Percentiles rank a stretch among this genome's conserved stretches.
Evolutionary conservation across 1,140 invertebrate species (phyloP).

Genomic region (Aphelenchoides fujianensis): DNA sequence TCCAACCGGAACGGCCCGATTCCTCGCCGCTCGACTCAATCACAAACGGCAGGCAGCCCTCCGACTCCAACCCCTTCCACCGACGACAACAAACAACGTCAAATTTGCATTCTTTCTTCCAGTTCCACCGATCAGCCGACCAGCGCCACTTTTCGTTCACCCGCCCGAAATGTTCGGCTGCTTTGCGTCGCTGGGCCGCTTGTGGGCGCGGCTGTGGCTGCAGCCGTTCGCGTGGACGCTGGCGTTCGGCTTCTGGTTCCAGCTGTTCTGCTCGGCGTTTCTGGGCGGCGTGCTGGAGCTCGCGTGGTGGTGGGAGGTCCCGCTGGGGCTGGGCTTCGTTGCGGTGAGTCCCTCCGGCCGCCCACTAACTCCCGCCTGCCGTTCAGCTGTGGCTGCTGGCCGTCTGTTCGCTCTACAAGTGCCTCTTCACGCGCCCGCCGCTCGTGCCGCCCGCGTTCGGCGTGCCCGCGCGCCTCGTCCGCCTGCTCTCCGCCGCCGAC

Average conservation of each 20-base stretch:
- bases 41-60: too few relatives aligned
- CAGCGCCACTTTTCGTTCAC: too few relatives aligned
- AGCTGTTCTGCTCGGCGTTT: background rate
- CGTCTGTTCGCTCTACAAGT: background rate
- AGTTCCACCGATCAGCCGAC: too few relatives aligned
- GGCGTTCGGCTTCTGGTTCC: background rate
- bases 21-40: too few relatives aligned
- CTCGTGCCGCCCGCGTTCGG: background rate
- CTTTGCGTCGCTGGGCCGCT: too few relatives aligned
- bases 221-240: constrained; percentile 1
- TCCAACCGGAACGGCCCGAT: too few relatives aligned
- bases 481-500: background rate
- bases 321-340: background rate
- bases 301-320: background rate
- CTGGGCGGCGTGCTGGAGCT: background rate
- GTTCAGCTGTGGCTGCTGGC: constrained; percentile 1
- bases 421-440: background rate
- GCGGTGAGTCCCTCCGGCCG: background rate
- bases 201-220: too few relatives aligned
- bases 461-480: background rate
- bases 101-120: too few relatives aligned
- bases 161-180: too few relatives aligned
- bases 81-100: too few relatives aligned
- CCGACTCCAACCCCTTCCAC: too few relatives aligned
- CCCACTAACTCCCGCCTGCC: background rate